Evolutionary conservation across 2,888 invertebrate species (phyloP).

Genomic region (Thera britannica): DNA sequence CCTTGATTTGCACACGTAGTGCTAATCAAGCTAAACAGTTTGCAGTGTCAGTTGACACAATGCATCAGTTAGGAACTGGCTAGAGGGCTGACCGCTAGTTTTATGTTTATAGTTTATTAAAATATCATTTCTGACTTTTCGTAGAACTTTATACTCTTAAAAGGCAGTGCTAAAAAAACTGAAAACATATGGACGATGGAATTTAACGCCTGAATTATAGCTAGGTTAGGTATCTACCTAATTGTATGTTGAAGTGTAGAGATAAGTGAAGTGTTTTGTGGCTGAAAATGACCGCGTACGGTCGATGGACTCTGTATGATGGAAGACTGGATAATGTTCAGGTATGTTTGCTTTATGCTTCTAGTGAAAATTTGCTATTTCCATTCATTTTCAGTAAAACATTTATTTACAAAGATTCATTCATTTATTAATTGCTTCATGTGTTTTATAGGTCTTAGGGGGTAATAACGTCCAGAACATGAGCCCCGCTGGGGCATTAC

Average conservation of each 20-base stretch:
- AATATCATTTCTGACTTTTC: background rate
- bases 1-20: constrained; percentile 77
- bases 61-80: constrained; percentile 28
- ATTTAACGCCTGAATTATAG: background rate
- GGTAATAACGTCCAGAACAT: too few relatives aligned
- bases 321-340: constrained; percentile 69
- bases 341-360: constrained; percentile 52
- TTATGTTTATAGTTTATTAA: background rate
- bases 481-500: too few relatives aligned
- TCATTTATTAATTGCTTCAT: too few relatives aligned
- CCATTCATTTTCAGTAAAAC: too few relatives aligned
- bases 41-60: constrained; percentile 56
- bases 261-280: constrained; percentile 33
- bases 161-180: too few relatives aligned
- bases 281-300: constrained; percentile 63
- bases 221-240: constrained; percentile 11
- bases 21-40: constrained; percentile 82
- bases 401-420: too few relatives aligned
- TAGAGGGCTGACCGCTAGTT: constrained; percentile 16
- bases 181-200: background rate
- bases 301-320: constrained; percentile 74
- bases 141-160: background rate
- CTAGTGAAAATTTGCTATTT: too few relatives aligned
- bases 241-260: constrained; percentile 28
- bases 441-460: too few relatives aligned